These are phyloP conservation scores for Eledona agricola DNA, from an alignment of 2,888 invertebrate species.

Conservation along the genomic window DNA sequence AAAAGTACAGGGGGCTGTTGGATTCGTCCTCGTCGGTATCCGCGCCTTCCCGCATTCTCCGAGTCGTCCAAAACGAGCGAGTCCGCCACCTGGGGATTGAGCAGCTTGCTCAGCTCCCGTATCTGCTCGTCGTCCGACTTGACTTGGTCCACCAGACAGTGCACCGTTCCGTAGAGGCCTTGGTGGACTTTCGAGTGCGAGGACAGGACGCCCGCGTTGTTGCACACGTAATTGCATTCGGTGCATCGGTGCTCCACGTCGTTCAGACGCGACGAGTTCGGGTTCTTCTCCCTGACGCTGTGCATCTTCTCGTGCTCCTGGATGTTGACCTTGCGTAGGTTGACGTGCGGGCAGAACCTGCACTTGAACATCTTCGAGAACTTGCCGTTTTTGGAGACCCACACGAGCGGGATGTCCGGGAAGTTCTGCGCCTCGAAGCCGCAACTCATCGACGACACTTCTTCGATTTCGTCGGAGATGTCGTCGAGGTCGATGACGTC, in stretches of 20 bases:
- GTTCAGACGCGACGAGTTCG: conserved; percentile 51
- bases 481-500: conserved; percentile 54
- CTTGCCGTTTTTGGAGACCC: conserved; percentile 77
- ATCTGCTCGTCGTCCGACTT: conserved; percentile 75
- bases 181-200: conserved; percentile 80
- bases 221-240: conserved; percentile 82
- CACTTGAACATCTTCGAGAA: conserved; percentile 87
- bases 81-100: conserved; percentile 42
- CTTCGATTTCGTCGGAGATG: conserved; percentile 55
- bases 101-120: conserved; percentile 59
- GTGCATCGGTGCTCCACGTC: conserved; percentile 74
- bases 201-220: conserved; percentile 74
- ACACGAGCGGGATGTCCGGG: conserved; percentile 75
- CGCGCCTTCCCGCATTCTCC: conserved; percentile 41
- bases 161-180: conserved; percentile 75
- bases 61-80: conserved; percentile 38
- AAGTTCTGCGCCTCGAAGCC: conserved; percentile 63
- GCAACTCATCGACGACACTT: conserved; percentile 44
- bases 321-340: conserved; percentile 80
- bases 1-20: conserved; percentile 69
- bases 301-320: conserved; percentile 88
- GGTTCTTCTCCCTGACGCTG: conserved; percentile 60
- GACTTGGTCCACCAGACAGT: conserved; percentile 73
- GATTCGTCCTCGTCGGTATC: conserved; percentile 44
- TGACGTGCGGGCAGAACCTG: conserved; percentile 84